phyloP scores from a whole-genome alignment of 2,113 vertebrate species.

The Taurulus bubalis region DNA sequence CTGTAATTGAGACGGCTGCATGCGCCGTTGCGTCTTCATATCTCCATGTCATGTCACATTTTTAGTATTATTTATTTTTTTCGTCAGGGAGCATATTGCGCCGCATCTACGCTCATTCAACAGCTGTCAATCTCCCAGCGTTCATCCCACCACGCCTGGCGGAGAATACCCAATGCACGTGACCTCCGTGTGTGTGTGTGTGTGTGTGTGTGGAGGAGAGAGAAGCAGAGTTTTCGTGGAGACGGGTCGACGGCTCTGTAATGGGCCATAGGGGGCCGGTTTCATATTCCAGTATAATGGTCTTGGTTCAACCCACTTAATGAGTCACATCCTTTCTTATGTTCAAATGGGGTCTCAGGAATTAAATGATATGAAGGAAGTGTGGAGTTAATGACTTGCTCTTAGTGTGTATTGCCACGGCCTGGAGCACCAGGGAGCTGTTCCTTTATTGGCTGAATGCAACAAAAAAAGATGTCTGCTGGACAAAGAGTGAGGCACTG shows the following conservation, averaged over 20 bases:
- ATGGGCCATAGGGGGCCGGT: slow-evolving; percentile 39
- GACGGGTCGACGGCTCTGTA: slow-evolving; percentile 23
- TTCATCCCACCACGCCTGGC: slow-evolving; percentile 16
- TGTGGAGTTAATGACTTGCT: slow-evolving; percentile 52
- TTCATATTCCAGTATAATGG: slow-evolving; percentile 52
- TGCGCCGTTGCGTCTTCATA: neutral
- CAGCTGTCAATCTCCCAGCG: slow-evolving; percentile 56
- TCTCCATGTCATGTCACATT: slow-evolving; percentile 1
- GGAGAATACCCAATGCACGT: slow-evolving; percentile 18
- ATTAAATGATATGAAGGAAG: slow-evolving; percentile 38
- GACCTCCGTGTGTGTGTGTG: slow-evolving; percentile 17
- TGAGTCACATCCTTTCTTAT: slow-evolving; percentile 53
- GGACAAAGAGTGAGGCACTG: neutral
- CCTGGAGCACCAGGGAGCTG: slow-evolving; percentile 25
- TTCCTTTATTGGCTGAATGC: slow-evolving; percentile 11
- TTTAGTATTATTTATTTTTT: neutral
- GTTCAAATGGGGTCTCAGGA: slow-evolving; percentile 43
- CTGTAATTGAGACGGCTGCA: slow-evolving; percentile 19
- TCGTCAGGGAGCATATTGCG: slow-evolving; percentile 26
- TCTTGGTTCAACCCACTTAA: slow-evolving; percentile 61
- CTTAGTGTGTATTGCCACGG: slow-evolving; percentile 31
- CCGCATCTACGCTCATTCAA: slow-evolving; percentile 33
- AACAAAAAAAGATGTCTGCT: neutral
- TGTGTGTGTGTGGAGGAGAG: slow-evolving; percentile 11
- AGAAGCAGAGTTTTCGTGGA: neutral